Conservation (phyloP, 2,113 vertebrate species). For the Gasterosteus nipponicus region DNA sequence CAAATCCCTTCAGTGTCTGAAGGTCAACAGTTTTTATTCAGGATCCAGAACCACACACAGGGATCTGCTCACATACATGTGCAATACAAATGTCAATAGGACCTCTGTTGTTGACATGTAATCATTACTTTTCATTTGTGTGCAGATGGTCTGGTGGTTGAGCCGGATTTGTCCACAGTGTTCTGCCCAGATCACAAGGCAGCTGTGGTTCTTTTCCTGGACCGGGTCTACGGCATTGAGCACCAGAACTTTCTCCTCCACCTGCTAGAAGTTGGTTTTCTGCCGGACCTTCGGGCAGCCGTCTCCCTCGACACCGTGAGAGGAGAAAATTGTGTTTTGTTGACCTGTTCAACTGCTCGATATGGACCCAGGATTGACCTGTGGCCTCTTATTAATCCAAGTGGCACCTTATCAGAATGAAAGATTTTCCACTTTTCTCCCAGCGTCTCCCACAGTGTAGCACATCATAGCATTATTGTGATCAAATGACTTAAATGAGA, state of each 20-base stretch:
- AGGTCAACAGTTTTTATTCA: conserved; percentile 76
- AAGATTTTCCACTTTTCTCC: neutral
- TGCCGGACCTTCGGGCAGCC: conserved; percentile 93
- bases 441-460: too few species aligned
- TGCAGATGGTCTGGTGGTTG: conserved; percentile 89
- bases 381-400: conserved; percentile 7
- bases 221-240: conserved; percentile 94
- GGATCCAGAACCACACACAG: neutral
- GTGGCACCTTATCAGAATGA: neutral
- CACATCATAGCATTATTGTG: neutral
- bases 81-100: neutral
- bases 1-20: conserved; percentile 89
- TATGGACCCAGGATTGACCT: neutral
- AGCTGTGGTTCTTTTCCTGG: conserved; percentile 97
- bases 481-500: neutral
- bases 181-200: conserved; percentile 99
- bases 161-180: conserved; percentile 91
- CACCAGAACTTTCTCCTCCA: conserved; percentile 89
- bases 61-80: neutral
- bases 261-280: conserved; percentile 92
- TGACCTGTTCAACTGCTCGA: neutral
- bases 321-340: neutral
- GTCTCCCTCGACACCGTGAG: conserved; percentile 92
- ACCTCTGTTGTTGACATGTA: neutral
- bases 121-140: conserved; percentile 13